Percentiles rank a stretch among this genome's conserved stretches.
Conservation (phyloP, 2,113 vertebrate genomes). For the Chaenogobius annularis region DNA sequence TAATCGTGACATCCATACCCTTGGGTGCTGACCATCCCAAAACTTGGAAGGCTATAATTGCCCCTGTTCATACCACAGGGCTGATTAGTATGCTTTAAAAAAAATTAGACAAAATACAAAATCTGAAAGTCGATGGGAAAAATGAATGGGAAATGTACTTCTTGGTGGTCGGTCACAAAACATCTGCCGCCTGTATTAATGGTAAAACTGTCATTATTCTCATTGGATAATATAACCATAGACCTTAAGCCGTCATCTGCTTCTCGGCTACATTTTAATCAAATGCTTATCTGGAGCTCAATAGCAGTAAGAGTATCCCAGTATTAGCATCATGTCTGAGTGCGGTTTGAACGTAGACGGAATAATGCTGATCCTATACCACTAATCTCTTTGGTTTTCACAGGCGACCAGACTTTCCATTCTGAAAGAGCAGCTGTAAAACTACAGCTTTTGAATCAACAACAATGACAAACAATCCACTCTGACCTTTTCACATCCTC, state of each 20-base stretch:
- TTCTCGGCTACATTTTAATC: neutral
- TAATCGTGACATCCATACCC: too few relatives aligned
- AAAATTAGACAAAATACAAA: too few relatives aligned
- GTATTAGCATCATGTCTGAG: slow-evolving; percentile 1
- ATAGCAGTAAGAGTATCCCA: neutral
- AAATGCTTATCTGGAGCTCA: neutral
- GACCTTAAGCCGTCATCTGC: neutral
- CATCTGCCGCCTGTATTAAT: neutral
- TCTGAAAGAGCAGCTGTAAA: neutral
- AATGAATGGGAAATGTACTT: too few relatives aligned
- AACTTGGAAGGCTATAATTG: too few relatives aligned
- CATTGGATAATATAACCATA: neutral
- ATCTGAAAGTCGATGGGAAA: too few relatives aligned
- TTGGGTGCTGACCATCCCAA: too few relatives aligned
- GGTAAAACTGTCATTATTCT: neutral
- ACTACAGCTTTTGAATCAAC: neutral
- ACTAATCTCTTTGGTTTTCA: slow-evolving; percentile 8
- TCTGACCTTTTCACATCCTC: neutral
- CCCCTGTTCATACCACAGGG: too few relatives aligned
- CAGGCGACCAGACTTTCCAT: neutral
- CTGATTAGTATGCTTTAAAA: too few relatives aligned
- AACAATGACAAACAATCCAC: neutral
- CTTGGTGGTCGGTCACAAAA: neutral
- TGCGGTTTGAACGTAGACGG: neutral
- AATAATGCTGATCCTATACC: neutral